Evolutionary conservation across 2,888 invertebrate genomes (phyloP).

Genomic region (Macrophya alboannulata): DNA sequence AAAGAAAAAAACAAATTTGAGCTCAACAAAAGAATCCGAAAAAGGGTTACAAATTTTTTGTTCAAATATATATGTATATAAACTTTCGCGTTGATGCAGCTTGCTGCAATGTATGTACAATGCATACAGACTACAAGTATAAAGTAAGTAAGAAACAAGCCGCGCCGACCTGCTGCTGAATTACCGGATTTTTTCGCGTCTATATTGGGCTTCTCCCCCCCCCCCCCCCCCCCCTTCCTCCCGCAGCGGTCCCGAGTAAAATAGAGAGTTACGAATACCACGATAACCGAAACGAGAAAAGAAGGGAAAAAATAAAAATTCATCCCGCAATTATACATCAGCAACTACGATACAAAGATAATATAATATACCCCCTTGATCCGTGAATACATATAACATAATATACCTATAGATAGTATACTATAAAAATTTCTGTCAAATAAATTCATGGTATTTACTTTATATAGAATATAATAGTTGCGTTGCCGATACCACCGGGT

Average conservation of each 20-base stretch:
- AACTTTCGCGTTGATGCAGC: not conserved
- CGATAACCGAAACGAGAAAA: not conserved
- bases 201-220: not conserved
- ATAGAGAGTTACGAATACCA: not conserved
- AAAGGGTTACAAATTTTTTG: not conserved
- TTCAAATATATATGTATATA: no score
- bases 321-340: not conserved
- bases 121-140: no score
- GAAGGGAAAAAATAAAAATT: not conserved
- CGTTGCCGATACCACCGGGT: slow-evolving; percentile 21
- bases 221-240: no score
- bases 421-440: not conserved
- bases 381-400: not conserved
- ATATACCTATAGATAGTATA: not conserved
- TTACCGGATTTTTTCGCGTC: not conserved
- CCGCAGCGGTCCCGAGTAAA: no score
- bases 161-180: not conserved
- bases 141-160: not conserved
- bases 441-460: not conserved
- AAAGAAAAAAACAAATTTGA: not conserved
- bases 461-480: no score
- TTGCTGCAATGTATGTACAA: no score
- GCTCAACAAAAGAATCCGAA: not conserved
- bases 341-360: not conserved
- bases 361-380: not conserved